Base-by-base conservation (phyloP, 2,797 vertebrate genomes). In the Chiroxiphia lanceolata region DNA sequence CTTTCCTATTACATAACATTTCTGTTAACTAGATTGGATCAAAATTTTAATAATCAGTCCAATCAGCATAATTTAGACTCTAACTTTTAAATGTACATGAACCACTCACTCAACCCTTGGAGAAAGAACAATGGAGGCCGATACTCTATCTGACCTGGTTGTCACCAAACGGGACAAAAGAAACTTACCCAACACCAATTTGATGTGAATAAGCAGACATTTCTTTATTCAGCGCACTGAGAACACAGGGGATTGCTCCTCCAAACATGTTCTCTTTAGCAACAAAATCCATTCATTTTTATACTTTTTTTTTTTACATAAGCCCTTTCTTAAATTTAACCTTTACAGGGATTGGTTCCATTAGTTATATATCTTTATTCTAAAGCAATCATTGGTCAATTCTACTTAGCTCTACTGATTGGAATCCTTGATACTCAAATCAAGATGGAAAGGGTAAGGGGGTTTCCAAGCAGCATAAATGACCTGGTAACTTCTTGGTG, bases 181-280 rank as follows among this genome's bases (percentile, higher is more conserved):
- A 78, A 71, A 78, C 25, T 65, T 57, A 26, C 26, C n/a, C 25
- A 59, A 45, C 25, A 78, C 3, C 5, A 10, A 11, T 34, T 34
- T 59, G 29, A 33, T 45, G 7, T 22, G 21, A 71, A 45, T 45
- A 83, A 78, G 51, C 59, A 83, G 29, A 71, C 45, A 19, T 7
- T 40, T 60, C 21, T 51, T 64, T 29, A n/a, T 33, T 45, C 25
- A 71, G 25, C 16, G 14, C 6, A 50, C 33, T 38, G 44, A n/a
- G 20, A 59, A 65, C 31, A 65, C 1, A 6, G 23, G 8, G 15
- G 15, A 45, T 65, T 11, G 25, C 25, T 78, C 33, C 10, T 71
- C n/a, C 38, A n/a, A 77, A 14, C 0, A 0, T 45, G 20, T 34
- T n/a, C 38, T 0, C 0, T 51, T 34, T 26, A 57, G 57, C 51